A percentile compares a stretch with the other conserved stretches of the same genome.
These are phyloP conservation scores for Cheilosia grossa DNA, from an alignment of 2,888 invertebrate species.

Conservation along the genomic window DNA sequence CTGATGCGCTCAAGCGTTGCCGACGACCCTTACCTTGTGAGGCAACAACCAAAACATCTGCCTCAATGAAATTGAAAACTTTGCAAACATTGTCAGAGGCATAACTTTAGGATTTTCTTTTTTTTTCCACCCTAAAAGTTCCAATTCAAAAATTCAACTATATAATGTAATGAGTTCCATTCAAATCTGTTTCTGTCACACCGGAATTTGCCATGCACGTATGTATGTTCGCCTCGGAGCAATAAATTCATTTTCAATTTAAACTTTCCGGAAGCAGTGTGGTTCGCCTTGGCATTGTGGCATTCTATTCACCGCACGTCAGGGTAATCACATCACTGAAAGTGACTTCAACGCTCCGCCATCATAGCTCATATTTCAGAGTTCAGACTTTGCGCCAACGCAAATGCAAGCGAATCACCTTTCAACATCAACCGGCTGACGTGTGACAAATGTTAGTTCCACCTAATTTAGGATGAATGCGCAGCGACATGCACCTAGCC, in stretches of 20 bases:
- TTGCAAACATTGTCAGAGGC: no score
- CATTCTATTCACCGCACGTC: constrained; percentile 11
- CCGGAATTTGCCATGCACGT: neutral
- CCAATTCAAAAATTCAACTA: no score
- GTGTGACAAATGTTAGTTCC: constrained; percentile 65
- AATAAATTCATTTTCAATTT: constrained; percentile 30
- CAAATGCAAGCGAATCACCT: constrained; percentile 42
- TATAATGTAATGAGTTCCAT: no score
- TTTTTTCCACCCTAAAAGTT: no score
- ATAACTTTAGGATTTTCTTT: no score
- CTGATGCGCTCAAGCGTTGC: no score
- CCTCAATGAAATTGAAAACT: no score
- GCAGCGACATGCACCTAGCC: constrained; percentile 19
- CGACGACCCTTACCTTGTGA: no score
- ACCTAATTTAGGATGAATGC: constrained; percentile 54
- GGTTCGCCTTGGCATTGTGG: neutral
- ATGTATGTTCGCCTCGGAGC: neutral
- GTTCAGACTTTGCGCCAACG: no score
- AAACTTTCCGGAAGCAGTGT: constrained; percentile 29
- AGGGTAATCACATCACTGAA: constrained; percentile 37
- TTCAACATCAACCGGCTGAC: constrained; percentile 45
- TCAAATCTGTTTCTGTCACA: constrained; percentile 3
- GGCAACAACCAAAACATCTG: no score
- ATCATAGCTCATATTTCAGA: constrained; percentile 41
- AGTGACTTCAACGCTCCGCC: constrained; percentile 24